Evolutionary conservation across 2,113 vertebrate species (phyloP), one percentile per base, ranked within the genome.

Genomic region (Peromyscus californicus): DNA sequence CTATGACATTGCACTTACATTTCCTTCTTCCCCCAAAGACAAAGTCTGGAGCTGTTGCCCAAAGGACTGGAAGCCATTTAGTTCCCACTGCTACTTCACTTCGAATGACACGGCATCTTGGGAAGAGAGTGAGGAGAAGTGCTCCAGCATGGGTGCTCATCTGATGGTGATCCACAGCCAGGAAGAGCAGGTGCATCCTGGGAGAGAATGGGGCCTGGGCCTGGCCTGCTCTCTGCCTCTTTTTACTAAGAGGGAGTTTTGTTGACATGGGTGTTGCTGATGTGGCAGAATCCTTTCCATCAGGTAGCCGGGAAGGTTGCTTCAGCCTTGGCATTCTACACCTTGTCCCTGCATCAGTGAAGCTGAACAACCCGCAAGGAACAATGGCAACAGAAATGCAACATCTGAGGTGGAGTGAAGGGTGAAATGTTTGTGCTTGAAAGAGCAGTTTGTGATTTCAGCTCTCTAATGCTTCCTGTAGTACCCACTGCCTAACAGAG

Each of bases 11-110:
- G 11, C 19, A 39, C 7, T 42, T 76, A 57, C 33, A 42, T 89
- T 36, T 17, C 11, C 79, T 78, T 88, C 21, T 51, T 11, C 6
- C 63, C 72, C 1, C 65, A 74, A 36, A 96, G 97, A n/a, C 19
- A 79, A 89, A 78, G 31, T 11, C 4, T 97, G 95, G 97, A 94
- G 90, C 72, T 97, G 97, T 78, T 98, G 96, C 10, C 97, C 97
- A 69, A 89, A 95, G 83, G 31, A 16, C 0, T 98, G 97, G 97
- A 63, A 29, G 5, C 0, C 54, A 33, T 97, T 94, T 70, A 19
- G 19, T 57, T 83, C 51, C 8, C 45, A n/a, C 5, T 97, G 96
- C 87, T 98, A 98, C 48, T 93, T 97, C 45, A 42, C 93, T 94
- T 69, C 89, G 39, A 3, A 3, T 42, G 36, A 15, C 11, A 0